Evolutionary conservation across 2,888 invertebrate genomes (phyloP), one percentile per base, ranked within the genome.

Genomic region (Acanthosepion lycidas): DNA sequence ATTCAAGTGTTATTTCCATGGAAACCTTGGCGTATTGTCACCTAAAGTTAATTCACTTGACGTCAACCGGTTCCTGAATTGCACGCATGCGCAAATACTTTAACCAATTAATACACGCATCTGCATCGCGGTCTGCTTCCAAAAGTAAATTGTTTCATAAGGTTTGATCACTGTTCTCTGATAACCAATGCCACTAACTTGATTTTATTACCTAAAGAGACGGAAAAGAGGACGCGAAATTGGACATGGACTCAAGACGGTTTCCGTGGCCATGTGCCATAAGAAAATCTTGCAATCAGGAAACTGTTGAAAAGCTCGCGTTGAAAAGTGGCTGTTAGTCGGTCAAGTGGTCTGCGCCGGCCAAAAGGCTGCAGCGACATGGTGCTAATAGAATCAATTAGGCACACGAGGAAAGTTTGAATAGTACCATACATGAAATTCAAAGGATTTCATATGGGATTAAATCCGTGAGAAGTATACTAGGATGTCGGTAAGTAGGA

Each of bases 321-420:
- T 15, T 78, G 78, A 78, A 78, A 33, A 78, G 78, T 33, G 78
- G n/a, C 18, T n/a, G 78, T 78, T n/a, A 78, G n/a, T 78, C 78
- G 78, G n/a, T 78, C 78, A 33, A 78, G 78, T 78, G 33, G 78
- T n/a, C 78, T 78, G n/a, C n/a, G n/a, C 20, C 18, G n/a, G n/a
- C 78, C 78, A 78, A 78, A 78, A n/a, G 78, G n/a, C n/a, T n/a
- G 78, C n/a, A 78, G 78, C 6, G 78, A 78, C 78, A 78, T 78
- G 78, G n/a, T n/a, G 78, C 78, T n/a, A 78, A 78, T 78, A 78
- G n/a, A 78, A 78, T 78, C 78, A 78, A 78, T 78, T n/a, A n/a
- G n/a, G n/a, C 78, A 78, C 78, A n/a, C 33, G n/a, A 33, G 78
- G 15, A n/a, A n/a, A 78, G n/a, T 78, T 78, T n/a, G 78, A 78